Base-by-base conservation (phyloP, 30 jellyfish, hydroid and myxozoan species). In the Turritopsis rubra region DNA sequence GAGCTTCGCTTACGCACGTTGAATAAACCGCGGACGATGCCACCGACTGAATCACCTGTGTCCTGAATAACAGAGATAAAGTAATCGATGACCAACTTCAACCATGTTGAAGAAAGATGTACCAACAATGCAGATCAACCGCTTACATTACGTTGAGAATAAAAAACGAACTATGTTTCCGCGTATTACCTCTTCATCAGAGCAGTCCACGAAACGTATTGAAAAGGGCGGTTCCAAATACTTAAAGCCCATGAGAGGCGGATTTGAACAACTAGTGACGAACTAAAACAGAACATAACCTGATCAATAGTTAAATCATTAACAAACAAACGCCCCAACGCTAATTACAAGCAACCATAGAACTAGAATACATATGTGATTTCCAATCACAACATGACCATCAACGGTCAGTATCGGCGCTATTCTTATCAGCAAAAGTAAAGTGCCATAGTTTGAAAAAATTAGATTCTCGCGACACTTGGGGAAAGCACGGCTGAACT, bases 191-290 rank as follows among this genome's bases (percentile, higher is more conserved):
- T 93, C 99, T 27, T 93, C 99, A 28, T 89, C 96, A 21, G 99
- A 73, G 79, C 94, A 93, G 27, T 93, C 99, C 21, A 93, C 99
- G 54, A 85, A 89, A 52, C 99, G 88, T 66, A 93, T 85, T 1
- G 96, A 81, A 71, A 93, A 93, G 9, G 96, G 95, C 1, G 99
- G 99, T 70, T 93, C 99, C 3, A 93, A 89, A 79, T 93, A 87
- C 80, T 86, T 85, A 87, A 93, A 93, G 21, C 99, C 99, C 41
- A 93, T 89, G 52, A 93, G 88, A 0, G 99, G 99, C 72, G 99
- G 99, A 54, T 88, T 88, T 17, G 99, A 93, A 66, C 99, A 93
- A 79, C 99, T 93, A 68, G 99, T 93, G 19, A 93, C 99, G 77
- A 93, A 93, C 99, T 93, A 73, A 66, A 89, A 70, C n/a, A 16